Evolutionary conservation across 2,797 vertebrate genomes (phyloP).

Genomic region (Lacerta agilis): DNA sequence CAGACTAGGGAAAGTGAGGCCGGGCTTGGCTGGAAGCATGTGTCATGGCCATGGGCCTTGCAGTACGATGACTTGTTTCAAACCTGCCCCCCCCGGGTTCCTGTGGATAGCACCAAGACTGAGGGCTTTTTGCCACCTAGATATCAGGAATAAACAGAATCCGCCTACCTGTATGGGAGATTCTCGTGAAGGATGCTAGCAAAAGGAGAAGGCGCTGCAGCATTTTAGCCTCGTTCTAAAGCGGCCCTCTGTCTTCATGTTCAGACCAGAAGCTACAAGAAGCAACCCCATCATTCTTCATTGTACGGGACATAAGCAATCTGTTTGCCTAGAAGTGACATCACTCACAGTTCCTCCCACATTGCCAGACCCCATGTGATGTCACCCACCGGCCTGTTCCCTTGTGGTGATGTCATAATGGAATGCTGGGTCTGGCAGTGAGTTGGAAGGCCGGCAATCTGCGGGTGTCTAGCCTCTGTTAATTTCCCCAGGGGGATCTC

Average conservation of each 20-base stretch:
- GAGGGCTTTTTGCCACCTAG: background rate
- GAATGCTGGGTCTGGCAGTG: background rate
- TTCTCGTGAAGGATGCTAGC: constrained; percentile 21
- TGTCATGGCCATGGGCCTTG: background rate
- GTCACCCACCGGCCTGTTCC: background rate
- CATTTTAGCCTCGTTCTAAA: constrained; percentile 20
- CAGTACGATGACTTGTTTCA: background rate
- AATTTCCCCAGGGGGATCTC: background rate
- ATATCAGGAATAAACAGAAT: background rate
- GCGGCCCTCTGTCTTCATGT: accelerated
- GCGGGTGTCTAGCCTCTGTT: no score
- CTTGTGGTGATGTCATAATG: background rate
- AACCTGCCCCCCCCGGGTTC: background rate
- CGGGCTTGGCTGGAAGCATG: background rate
- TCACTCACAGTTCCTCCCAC: background rate
- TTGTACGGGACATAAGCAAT: background rate
- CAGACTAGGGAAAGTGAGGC: background rate
- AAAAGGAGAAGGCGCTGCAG: background rate
- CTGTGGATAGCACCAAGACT: background rate
- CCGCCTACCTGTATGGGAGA: background rate
- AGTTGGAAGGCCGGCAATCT: background rate
- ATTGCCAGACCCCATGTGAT: constrained; percentile 31
- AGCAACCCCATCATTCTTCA: accelerated
- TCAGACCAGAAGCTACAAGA: accelerated
- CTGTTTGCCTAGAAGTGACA: background rate